Percentiles rank a stretch among this genome's conserved stretches.
These are phyloP conservation scores for Leucozona laternaria DNA, from an alignment of 2,888 invertebrate genomes.

Conservation along the genomic window DNA sequence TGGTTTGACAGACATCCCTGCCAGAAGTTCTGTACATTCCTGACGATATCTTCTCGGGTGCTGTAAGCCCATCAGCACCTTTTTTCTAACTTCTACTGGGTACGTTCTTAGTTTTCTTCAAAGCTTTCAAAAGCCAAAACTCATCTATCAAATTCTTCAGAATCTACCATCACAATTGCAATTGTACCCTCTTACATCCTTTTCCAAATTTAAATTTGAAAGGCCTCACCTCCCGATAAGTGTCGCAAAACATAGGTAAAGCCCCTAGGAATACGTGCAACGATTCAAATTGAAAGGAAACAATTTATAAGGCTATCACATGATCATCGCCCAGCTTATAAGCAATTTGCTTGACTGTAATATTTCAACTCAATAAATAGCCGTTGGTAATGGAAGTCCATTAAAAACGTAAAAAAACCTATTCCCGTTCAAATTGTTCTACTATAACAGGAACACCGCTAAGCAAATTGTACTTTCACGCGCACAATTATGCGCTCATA, in stretches of 20 bases:
- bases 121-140: not conserved
- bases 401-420: constrained; percentile 45
- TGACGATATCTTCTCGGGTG: too few relatives aligned
- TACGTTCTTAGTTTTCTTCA: too few relatives aligned
- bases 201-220: not conserved
- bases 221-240: not conserved
- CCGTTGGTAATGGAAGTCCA: constrained; percentile 52
- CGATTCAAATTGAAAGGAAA: not conserved
- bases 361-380: constrained; percentile 36
- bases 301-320: constrained; percentile 33
- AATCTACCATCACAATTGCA: not conserved
- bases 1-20: too few relatives aligned
- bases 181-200: not conserved
- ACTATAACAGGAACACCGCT: constrained; percentile 51
- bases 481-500: constrained; percentile 71
- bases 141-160: not conserved
- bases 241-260: not conserved
- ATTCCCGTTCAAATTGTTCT: constrained; percentile 41
- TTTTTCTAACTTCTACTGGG: too few relatives aligned
- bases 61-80: too few relatives aligned
- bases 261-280: too few relatives aligned
- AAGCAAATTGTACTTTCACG: constrained; percentile 74
- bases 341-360: constrained; percentile 41
- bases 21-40: too few relatives aligned
- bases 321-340: constrained; percentile 41